These are phyloP conservation scores for Thymelicus sylvestris DNA, from an alignment of 2,888 invertebrate genomes.

Conservation along the genomic window DNA sequence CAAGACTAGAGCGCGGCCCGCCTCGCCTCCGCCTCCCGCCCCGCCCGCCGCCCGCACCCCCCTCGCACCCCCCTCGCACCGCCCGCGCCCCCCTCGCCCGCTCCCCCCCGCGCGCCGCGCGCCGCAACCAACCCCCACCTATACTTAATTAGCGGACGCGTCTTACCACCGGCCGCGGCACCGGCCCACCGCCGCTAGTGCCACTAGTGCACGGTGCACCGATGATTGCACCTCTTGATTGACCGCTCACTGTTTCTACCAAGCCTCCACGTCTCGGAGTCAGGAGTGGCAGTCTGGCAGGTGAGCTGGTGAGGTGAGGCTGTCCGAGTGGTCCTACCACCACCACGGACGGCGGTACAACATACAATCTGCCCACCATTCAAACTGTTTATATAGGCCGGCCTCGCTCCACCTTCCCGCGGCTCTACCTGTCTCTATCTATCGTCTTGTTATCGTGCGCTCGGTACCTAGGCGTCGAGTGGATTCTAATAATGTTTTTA, in stretches of 20 bases:
- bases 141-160: no score
- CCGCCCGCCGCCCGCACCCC: slow-evolving; percentile 45
- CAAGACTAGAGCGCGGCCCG: slow-evolving; percentile 69
- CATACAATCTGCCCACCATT: slow-evolving; percentile 44
- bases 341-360: not conserved
- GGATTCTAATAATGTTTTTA: slow-evolving; percentile 11
- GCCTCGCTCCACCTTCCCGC: slow-evolving; percentile 69
- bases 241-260: no score
- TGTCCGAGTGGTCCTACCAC: no score
- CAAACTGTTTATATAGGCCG: slow-evolving; percentile 61
- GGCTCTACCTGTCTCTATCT: slow-evolving; percentile 73
- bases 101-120: slow-evolving; percentile 47
- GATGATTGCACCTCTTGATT: no score
- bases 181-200: not conserved
- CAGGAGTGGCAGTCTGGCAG: no score
- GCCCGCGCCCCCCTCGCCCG: slow-evolving; percentile 56
- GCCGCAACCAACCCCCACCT: slow-evolving; percentile 40
- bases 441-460: slow-evolving; percentile 43
- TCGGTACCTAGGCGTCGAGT: slow-evolving; percentile 9
- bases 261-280: no score
- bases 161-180: slow-evolving; percentile 53
- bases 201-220: not conserved
- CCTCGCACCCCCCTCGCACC: no score
- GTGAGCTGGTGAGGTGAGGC: no score
- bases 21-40: slow-evolving; percentile 50